phyloP scores from a whole-genome alignment of 2,888 invertebrate species.

The Ichneumon xanthorius region DNA sequence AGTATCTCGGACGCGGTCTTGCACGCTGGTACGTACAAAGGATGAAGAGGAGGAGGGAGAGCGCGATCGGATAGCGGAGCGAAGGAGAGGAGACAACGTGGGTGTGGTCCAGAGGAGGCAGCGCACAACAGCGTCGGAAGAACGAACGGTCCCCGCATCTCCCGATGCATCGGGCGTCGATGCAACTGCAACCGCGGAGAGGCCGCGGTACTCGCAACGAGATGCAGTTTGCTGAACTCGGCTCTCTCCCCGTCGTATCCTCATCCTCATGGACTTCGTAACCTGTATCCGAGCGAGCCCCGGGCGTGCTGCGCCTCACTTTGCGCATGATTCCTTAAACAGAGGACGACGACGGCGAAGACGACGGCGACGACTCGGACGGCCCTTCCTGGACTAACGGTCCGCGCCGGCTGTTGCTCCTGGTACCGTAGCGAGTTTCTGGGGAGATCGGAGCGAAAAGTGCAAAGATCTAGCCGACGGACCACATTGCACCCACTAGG shows the following conservation, averaged over 20 bases:
- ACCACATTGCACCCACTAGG: conserved; percentile 26
- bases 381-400: conserved; percentile 78
- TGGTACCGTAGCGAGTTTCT: conserved; percentile 57
- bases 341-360: conserved; percentile 41
- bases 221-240: conserved; percentile 58
- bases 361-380: conserved; percentile 47
- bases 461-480: conserved; percentile 27
- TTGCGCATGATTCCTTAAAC: conserved; percentile 61
- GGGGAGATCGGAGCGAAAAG: conserved; percentile 44
- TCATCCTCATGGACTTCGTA: conserved; percentile 73
- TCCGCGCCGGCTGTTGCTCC: conserved; percentile 55
- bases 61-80: conserved; percentile 46
- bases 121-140: conserved; percentile 46
- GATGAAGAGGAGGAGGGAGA: conserved; percentile 54
- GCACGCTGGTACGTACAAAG: conserved; percentile 23
- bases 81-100: conserved; percentile 70
- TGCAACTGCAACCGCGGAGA: conserved; percentile 43
- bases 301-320: conserved; percentile 72
- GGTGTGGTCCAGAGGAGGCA: conserved; percentile 77
- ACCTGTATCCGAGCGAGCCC: conserved; percentile 75
- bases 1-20: conserved; percentile 31
- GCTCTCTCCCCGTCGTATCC: conserved; percentile 59
- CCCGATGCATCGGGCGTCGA: conserved; percentile 43
- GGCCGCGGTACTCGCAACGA: not conserved
- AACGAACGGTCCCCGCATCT: conserved; percentile 12